These are phyloP conservation scores for Enoplosus armatus DNA, from an alignment of 2,797 vertebrate species.

Conservation along the genomic window DNA sequence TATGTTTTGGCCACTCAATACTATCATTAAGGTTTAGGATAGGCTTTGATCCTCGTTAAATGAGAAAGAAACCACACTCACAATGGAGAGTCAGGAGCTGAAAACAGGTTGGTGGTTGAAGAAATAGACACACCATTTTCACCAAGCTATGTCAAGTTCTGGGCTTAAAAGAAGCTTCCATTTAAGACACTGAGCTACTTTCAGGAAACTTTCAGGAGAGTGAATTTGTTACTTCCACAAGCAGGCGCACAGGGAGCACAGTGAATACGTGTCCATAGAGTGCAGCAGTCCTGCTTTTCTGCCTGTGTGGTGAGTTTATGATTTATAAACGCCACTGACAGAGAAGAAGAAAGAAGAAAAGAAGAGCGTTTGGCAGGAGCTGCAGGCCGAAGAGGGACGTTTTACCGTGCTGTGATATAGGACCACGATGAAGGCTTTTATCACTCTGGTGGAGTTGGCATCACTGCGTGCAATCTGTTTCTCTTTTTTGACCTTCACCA, in stretches of 20 bases:
- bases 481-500: conserved; percentile 49
- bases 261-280: conserved; percentile 27
- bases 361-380: conserved; percentile 58
- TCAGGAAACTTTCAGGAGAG: conserved; percentile 7
- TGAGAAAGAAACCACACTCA: conserved; percentile 3
- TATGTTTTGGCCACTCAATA: background rate
- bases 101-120: conserved; percentile 3
- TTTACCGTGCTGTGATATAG: conserved; percentile 60
- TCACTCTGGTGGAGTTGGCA: conserved; percentile 51
- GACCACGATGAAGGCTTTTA: conserved; percentile 57
- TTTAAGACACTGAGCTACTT: conserved; percentile 20
- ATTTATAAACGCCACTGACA: conserved; percentile 67
- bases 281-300: conserved; percentile 19
- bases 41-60: background rate
- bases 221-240: conserved; percentile 27
- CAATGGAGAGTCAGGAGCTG: background rate
- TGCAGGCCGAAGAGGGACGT: conserved; percentile 34
- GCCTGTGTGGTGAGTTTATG: conserved; percentile 59
- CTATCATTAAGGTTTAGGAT: background rate
- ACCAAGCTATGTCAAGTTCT: background rate
- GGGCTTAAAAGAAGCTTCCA: background rate
- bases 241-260: conserved; percentile 1
- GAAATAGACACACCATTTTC: conserved; percentile 6
- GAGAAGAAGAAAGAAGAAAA: conserved; percentile 52
- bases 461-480: conserved; percentile 42